Evolutionary conservation across 2,113 vertebrate species (phyloP).

Genomic region (Bos indicus): DNA sequence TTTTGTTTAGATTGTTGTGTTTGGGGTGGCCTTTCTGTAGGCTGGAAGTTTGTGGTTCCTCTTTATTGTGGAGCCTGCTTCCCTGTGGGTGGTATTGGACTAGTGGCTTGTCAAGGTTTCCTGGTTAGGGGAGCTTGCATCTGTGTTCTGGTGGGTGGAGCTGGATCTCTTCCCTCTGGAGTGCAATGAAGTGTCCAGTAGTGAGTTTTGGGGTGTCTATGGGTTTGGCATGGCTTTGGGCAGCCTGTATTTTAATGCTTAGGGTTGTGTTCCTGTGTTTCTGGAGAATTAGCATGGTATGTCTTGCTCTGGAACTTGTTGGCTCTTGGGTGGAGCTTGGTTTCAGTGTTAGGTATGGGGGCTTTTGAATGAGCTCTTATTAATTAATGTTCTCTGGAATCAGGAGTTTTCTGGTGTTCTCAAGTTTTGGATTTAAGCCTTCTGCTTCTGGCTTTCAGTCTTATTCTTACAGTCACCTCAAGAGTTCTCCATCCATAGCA

Average conservation of each 20-base stretch:
- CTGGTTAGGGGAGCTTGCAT: neutral
- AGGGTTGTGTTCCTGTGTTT: neutral
- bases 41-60: neutral
- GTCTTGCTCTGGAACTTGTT: neutral
- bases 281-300: neutral
- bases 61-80: neutral
- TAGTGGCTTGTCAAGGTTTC: neutral
- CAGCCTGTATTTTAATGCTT: neutral
- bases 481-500: neutral
- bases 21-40: neutral
- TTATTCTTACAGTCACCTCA: neutral
- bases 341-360: neutral
- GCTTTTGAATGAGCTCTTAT: neutral
- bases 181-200: neutral
- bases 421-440: neutral
- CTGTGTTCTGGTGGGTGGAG: neutral
- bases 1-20: neutral
- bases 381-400: neutral
- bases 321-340: neutral
- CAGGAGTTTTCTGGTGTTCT: neutral
- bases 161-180: neutral
- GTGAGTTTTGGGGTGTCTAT: neutral
- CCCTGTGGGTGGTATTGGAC: neutral
- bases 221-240: neutral
- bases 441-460: neutral